Evolutionary conservation across 2,797 vertebrate genomes (phyloP).

Genomic region (Saguinus oedipus): DNA sequence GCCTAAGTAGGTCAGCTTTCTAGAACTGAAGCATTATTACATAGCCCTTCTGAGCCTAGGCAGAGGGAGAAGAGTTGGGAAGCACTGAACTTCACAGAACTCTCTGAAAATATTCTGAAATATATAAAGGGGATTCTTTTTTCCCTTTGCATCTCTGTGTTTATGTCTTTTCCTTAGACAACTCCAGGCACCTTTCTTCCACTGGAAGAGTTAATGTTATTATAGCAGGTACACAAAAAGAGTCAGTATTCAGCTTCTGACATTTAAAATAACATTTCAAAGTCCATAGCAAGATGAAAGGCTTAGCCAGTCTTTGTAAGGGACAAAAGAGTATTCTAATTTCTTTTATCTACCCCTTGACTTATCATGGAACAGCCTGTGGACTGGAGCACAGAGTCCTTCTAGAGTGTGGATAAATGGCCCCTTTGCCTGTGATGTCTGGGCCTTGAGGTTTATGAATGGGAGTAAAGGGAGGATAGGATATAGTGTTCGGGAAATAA

Average conservation of each 20-base stretch:
- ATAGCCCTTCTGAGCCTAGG: background rate
- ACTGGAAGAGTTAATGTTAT: background rate
- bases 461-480: background rate
- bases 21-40: background rate
- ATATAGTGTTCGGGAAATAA: background rate
- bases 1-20: background rate
- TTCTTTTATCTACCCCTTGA: conserved; percentile 4
- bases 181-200: background rate
- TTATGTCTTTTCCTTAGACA: background rate
- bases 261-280: background rate
- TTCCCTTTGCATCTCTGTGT: background rate
- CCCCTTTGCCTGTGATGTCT: background rate
- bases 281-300: background rate
- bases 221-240: background rate
- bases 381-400: background rate
- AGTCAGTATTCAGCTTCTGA: background rate
- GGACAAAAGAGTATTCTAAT: conserved; percentile 10
- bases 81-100: background rate
- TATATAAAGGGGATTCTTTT: background rate
- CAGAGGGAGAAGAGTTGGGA: background rate
- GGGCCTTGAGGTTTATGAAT: background rate
- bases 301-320: background rate
- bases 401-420: background rate
- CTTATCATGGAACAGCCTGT: background rate
- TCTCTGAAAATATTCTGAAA: conserved; percentile 6